These are phyloP conservation scores for Notamacropus eugenii DNA, from an alignment of 2,797 vertebrate species.

Conservation along the genomic window DNA sequence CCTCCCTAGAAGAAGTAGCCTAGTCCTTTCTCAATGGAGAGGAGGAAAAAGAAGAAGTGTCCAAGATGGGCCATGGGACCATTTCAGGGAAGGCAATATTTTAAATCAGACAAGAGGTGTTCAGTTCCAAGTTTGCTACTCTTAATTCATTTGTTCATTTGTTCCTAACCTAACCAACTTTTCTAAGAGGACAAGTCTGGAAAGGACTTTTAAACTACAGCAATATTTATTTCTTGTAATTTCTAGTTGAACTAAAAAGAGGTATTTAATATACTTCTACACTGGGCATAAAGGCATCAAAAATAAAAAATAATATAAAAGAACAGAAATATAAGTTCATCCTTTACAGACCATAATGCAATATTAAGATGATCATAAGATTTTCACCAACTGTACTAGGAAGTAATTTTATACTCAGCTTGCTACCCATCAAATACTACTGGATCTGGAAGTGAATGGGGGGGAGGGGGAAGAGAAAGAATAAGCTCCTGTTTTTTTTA, in stretches of 20 bases:
- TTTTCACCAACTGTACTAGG: not conserved
- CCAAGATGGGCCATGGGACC: not conserved
- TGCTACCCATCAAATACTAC: not conserved
- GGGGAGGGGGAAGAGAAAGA: not conserved
- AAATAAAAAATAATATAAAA: not conserved
- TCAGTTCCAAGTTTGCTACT: not conserved
- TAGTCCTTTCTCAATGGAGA: not conserved
- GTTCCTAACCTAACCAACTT: not conserved
- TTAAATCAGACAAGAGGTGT: not conserved
- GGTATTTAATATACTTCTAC: not conserved
- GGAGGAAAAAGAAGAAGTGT: not conserved
- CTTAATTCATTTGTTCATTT: not conserved
- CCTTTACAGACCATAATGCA: not conserved
- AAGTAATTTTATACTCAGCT: not conserved
- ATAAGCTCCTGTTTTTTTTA: not conserved
- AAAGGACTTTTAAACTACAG: not conserved
- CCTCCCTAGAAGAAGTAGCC: not conserved
- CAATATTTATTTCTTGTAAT: not conserved
- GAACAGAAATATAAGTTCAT: not conserved
- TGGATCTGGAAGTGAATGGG: not conserved
- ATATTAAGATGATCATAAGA: not conserved
- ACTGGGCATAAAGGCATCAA: not conserved
- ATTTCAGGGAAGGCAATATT: not conserved
- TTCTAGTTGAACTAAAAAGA: not conserved
- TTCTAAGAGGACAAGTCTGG: not conserved